Evolutionary conservation across 2,113 vertebrate genomes (phyloP).

Genomic region (Gopherus evgoodei): DNA sequence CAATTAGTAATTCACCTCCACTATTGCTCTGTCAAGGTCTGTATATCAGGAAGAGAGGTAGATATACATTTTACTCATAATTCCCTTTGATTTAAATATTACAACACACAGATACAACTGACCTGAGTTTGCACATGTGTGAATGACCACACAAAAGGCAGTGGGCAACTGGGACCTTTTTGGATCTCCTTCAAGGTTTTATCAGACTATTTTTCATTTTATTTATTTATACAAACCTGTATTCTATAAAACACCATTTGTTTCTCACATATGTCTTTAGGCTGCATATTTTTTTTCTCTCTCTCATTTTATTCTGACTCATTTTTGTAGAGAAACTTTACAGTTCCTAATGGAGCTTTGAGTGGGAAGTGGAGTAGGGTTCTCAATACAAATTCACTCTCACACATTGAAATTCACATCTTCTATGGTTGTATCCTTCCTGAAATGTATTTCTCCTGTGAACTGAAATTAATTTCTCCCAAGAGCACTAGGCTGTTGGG

Average conservation of each 20-base stretch:
- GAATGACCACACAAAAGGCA: background rate
- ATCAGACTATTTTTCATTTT: background rate
- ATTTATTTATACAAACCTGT: background rate
- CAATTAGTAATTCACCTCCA: constrained; percentile 6
- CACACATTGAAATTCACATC: constrained; percentile 38
- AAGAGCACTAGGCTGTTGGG: background rate
- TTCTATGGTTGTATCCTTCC: background rate
- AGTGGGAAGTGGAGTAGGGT: constrained; percentile 16
- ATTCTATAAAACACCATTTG: background rate
- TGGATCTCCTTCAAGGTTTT: background rate
- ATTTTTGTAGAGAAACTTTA: constrained; percentile 4
- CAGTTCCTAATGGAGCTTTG: constrained; percentile 38
- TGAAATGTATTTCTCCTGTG: constrained; percentile 35
- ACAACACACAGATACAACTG: background rate
- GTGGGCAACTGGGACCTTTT: background rate
- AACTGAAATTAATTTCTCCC: constrained; percentile 53
- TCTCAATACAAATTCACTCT: constrained; percentile 40
- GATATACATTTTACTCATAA: background rate
- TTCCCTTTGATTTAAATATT: background rate
- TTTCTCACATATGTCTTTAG: constrained; percentile 25
- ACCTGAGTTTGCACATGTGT: background rate
- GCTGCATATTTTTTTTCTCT: background rate
- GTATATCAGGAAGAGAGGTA: constrained; percentile 18
- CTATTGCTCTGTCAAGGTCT: background rate
- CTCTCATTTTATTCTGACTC: constrained; percentile 10